These are phyloP conservation scores for Caracal caracal DNA, from an alignment of 2,113 vertebrate species.

Conservation along the genomic window DNA sequence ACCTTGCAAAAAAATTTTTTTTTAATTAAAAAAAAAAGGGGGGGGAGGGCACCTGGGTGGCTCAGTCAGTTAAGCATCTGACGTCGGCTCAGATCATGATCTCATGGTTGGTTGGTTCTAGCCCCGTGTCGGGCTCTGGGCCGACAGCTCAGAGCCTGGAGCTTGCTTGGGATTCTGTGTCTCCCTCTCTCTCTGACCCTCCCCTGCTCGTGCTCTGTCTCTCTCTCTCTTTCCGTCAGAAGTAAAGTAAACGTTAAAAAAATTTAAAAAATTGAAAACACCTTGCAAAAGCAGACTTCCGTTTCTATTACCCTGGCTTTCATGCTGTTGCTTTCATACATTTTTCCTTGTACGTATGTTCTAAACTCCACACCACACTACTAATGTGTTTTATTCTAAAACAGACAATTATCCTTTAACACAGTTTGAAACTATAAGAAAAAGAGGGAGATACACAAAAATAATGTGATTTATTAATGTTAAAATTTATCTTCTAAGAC, in stretches of 20 bases:
- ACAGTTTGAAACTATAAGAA: background rate
- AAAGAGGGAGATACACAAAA: background rate
- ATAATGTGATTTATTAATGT: background rate
- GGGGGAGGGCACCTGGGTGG: no score
- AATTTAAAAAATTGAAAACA: background rate
- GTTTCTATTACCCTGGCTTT: background rate
- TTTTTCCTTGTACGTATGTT: background rate
- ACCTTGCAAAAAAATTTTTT: background rate
- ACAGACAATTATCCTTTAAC: background rate
- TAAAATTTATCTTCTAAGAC: background rate
- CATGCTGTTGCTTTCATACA: background rate
- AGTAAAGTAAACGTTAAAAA: no score
- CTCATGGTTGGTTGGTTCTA: no score
- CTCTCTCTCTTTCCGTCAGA: no score
- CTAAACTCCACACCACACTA: background rate
- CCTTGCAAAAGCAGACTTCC: background rate
- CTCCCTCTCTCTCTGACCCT: no score
- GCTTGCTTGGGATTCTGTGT: no score
- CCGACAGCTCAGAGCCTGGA: no score
- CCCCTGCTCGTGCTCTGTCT: no score
- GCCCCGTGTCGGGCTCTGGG: no score
- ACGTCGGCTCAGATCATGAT: no score
- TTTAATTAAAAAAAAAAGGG: no score
- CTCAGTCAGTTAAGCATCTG: no score
- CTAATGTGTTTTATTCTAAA: background rate